Conservation (phyloP, 1,140 invertebrate species). For the Brachionus calyciflorus region DNA sequence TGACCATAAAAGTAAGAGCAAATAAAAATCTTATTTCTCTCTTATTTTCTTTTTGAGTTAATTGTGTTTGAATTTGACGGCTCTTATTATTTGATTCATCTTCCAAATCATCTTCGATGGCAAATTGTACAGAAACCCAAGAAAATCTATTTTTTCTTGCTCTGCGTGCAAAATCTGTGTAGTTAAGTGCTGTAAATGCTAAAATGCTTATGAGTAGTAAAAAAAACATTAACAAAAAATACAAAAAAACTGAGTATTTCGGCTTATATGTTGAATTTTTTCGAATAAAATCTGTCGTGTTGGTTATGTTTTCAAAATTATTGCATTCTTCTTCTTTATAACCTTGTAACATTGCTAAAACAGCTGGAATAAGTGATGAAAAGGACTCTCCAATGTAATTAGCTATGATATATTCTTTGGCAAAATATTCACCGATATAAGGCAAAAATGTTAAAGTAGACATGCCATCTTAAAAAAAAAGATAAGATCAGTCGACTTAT, state of each 20-base stretch:
- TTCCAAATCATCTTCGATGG: not conserved
- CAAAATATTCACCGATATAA: slow-evolving; percentile 33
- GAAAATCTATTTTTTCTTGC: slow-evolving; percentile 27
- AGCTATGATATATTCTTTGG: slow-evolving; percentile 61
- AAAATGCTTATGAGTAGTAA: slow-evolving; percentile 21
- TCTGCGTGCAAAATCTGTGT: not conserved
- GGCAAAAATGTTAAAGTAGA: slow-evolving; percentile 43
- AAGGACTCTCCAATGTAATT: slow-evolving; percentile 74
- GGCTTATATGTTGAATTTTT: not conserved
- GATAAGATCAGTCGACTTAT: no score
- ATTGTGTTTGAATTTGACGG: not conserved
- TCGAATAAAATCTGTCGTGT: not conserved
- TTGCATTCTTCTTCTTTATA: slow-evolving; percentile 53
- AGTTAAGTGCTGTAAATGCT: slow-evolving; percentile 25
- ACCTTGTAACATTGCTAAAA: slow-evolving; percentile 77
- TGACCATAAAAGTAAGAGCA: slow-evolving; percentile 10
- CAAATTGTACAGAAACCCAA: not conserved
- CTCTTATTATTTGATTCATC: not conserved
- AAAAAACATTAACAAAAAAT: slow-evolving; percentile 37
- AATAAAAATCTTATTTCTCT: slow-evolving; percentile 16
- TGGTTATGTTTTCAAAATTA: not conserved
- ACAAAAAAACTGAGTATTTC: slow-evolving; percentile 22
- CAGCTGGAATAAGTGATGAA: slow-evolving; percentile 81
- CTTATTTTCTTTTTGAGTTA: not conserved
- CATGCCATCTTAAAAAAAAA: slow-evolving; percentile 13